Evolutionary conservation across 2,797 vertebrate genomes (phyloP), one percentile per base, ranked within the genome.

Genomic region (Fistularia commersonii): DNA sequence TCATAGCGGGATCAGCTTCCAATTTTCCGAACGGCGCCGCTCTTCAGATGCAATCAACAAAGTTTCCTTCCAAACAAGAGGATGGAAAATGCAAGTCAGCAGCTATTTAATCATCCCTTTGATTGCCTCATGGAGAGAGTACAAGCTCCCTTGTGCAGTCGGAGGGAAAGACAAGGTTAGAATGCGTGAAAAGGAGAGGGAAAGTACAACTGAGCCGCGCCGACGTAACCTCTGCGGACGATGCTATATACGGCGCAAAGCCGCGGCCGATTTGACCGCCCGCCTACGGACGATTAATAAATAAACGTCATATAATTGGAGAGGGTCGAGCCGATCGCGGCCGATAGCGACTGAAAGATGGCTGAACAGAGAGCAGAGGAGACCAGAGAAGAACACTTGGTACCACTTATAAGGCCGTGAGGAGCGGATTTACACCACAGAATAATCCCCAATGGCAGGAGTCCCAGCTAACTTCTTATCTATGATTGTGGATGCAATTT

Each of bases 41-140:
- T 76, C 70, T 75, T 85, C 75, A 81, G 73, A 83, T 37, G 9
- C 74, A 83, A 79, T 78, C 78, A 87, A 84, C 69, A 82, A 81
- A 73, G 67, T 82, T 77, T 79, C 51, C 51, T 51, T 33, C 36
- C 48, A 71, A 79, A 74, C 31, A 72, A 45, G 11, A 44, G 38
- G 60, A 51, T 44, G 44, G 63, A 76, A 85, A 86, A 80, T 83
- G 78, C 80, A 86, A 87, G 83, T 89, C 84, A 89, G 83, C 85
- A 85, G 79, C 77, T 87, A 80, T 85, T 86, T 88, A 86, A 83
- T 89, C 74, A 84, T 66, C 54, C 67, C 60, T 81, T 74, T 87
- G 76, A 78, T 80, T 84, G 69, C 70, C 63, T 79, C 41, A 54
- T 12, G 37, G 54, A 63, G 48, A 64, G 51, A 70, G 66, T 76